Evolutionary conservation across 2,113 vertebrate genomes (phyloP).

Genomic region (Burhinus bistriatus): DNA sequence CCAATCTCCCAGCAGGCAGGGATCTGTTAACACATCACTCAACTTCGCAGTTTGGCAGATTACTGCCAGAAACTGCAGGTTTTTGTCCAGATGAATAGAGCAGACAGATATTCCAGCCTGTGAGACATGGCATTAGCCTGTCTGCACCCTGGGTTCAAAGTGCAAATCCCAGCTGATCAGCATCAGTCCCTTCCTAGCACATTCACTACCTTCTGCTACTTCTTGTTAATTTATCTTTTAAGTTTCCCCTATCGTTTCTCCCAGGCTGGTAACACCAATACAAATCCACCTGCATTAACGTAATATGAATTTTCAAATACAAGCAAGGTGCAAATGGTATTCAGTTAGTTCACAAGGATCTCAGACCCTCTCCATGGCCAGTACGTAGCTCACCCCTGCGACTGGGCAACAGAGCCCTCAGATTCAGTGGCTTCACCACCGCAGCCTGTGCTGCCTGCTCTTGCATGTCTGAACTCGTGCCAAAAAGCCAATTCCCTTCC

Average conservation of each 20-base stretch:
- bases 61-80: background rate
- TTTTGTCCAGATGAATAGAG: background rate
- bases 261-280: background rate
- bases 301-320: background rate
- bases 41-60: background rate
- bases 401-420: accelerated
- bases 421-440: background rate
- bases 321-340: accelerated
- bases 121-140: background rate
- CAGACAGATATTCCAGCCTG: background rate
- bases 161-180: background rate
- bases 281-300: background rate
- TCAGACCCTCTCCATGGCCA: background rate
- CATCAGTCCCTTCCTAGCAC: background rate
- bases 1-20: background rate
- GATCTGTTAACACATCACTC: background rate
- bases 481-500: background rate
- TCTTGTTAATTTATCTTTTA: background rate
- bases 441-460: background rate
- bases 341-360: accelerated
- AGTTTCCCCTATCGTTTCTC: background rate
- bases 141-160: background rate
- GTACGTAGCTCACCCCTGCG: accelerated
- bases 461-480: background rate
- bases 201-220: background rate